Percentiles rank a stretch among this genome's conserved stretches.
Conservation (phyloP, 37 sponge, comb jelly and placozoan species). For the Bolinopsis microptera region DNA sequence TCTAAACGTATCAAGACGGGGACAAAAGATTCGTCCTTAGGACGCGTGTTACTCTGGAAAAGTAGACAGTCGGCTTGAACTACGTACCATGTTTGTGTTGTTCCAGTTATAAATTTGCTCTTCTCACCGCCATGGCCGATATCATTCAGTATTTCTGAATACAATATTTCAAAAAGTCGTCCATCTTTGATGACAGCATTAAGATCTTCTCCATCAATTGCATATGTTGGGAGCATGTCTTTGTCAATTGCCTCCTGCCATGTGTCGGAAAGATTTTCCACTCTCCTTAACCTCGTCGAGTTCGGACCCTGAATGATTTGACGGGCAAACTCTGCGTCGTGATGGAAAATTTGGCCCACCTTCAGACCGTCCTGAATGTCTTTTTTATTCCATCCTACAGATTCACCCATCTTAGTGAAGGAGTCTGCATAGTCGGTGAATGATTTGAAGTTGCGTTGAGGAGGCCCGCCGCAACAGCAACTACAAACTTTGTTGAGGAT, state of each 20-base stretch:
- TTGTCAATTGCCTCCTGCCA: background rate
- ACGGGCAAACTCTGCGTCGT: background rate
- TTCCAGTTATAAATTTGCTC: background rate
- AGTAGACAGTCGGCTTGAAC: background rate
- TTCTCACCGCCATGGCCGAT: background rate
- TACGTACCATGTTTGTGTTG: background rate
- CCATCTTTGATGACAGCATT: background rate
- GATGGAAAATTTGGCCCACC: background rate
- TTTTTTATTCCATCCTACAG: background rate
- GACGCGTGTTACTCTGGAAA: background rate
- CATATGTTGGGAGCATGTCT: background rate
- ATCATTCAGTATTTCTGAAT: background rate
- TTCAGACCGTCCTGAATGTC: background rate
- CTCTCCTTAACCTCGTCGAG: background rate
- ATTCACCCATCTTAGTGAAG: background rate
- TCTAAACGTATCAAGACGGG: background rate
- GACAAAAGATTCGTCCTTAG: conserved; percentile 13
- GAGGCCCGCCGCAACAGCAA: background rate
- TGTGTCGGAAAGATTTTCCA: background rate
- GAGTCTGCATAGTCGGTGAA: background rate
- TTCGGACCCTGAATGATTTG: background rate
- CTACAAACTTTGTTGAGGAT: background rate
- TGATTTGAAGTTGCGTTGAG: background rate
- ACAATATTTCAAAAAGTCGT: background rate
- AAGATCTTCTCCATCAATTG: conserved; percentile 14